phyloP scores from a whole-genome alignment of 2,113 vertebrate genomes.

The Tor tambroides region DNA sequence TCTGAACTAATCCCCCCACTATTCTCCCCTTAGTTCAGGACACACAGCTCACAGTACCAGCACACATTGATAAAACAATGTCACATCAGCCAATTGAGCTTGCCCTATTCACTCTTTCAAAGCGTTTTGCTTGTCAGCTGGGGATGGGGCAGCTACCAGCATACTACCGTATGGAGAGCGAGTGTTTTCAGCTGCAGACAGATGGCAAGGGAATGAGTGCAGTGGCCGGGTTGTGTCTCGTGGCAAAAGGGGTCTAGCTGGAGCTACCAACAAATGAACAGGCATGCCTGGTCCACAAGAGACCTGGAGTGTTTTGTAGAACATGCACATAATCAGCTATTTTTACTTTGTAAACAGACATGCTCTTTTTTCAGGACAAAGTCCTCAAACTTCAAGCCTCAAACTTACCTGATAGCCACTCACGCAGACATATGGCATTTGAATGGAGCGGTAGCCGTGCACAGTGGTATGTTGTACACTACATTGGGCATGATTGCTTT shows the following conservation, averaged over 20 bases:
- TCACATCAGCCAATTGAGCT: constrained; percentile 8
- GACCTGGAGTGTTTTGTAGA: neutral
- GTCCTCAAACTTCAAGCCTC: too few species aligned
- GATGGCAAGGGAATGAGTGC: constrained; percentile 63
- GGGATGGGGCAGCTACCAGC: neutral
- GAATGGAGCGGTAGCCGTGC: constrained; percentile 57
- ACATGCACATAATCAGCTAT: neutral
- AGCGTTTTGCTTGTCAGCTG: constrained; percentile 8
- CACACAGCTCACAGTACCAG: neutral
- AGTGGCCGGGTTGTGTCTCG: constrained; percentile 44
- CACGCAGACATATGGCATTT: constrained; percentile 56
- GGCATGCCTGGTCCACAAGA: neutral
- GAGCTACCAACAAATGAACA: constrained; percentile 53
- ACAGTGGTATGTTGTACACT: constrained; percentile 60
- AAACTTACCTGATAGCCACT: constrained; percentile 56
- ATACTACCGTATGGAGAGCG: neutral
- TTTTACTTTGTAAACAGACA: neutral
- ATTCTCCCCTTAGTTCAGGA: constrained; percentile 18
- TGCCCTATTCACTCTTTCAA: constrained; percentile 21
- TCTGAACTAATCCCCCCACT: neutral
- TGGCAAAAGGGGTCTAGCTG: constrained; percentile 56
- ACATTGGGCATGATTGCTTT: constrained; percentile 63
- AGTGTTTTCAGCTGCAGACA: constrained; percentile 57
- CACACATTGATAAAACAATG: constrained; percentile 10
- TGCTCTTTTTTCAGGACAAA: neutral